phyloP scores from a whole-genome alignment of 92 coral and sea anemone genomes.

The Epizoanthus illoricatus region DNA sequence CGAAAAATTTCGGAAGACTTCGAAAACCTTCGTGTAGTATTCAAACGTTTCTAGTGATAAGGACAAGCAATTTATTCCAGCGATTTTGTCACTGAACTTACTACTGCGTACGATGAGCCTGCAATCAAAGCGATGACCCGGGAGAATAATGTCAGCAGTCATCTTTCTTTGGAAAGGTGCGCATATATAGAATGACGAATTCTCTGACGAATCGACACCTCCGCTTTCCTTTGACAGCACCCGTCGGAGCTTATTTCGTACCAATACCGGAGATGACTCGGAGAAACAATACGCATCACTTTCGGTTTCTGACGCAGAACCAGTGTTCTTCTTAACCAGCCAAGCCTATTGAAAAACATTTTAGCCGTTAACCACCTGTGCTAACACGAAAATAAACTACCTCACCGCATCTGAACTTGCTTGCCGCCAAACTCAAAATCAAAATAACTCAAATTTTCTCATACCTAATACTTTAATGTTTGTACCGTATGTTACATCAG shows the following conservation, averaged over 20 bases:
- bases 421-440: too few species aligned
- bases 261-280: background rate
- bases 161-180: background rate
- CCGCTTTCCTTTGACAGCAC: conserved; percentile 8
- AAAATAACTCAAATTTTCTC: too few species aligned
- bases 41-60: too few species aligned
- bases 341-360: conserved; percentile 5
- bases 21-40: too few species aligned
- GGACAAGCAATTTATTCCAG: too few species aligned
- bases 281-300: background rate
- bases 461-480: too few species aligned
- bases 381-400: too few species aligned
- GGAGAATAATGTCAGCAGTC: conserved; percentile 26
- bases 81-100: background rate
- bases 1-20: too few species aligned
- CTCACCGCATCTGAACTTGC: too few species aligned
- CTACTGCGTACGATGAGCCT: conserved; percentile 29
- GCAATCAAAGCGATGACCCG: conserved; percentile 38
- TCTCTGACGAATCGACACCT: background rate
- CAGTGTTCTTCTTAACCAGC: background rate
- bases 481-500: too few species aligned
- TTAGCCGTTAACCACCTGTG: too few species aligned
- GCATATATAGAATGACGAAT: conserved; percentile 1
- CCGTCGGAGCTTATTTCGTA: conserved; percentile 3
- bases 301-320: background rate